Evolutionary conservation across 2,888 invertebrate genomes (phyloP).

Genomic region (Hirtodrosophila alboralis): DNA sequence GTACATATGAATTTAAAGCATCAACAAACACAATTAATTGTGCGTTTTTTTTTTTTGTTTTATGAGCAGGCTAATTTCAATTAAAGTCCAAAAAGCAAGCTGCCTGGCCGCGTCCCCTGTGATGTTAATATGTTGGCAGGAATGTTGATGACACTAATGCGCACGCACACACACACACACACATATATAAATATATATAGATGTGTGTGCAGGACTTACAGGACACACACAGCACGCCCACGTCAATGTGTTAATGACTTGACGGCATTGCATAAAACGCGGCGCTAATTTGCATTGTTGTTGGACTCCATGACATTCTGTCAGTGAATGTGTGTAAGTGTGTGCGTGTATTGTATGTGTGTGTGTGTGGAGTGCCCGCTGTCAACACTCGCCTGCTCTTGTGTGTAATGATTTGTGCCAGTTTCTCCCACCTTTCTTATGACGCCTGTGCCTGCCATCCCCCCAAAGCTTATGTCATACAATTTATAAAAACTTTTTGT

Average conservation of each 20-base stretch:
- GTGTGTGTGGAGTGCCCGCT: constrained; percentile 42
- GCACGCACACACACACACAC: constrained; percentile 9
- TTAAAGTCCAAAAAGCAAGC: constrained; percentile 20
- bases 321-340: constrained; percentile 4
- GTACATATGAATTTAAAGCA: constrained; percentile 19
- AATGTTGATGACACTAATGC: constrained; percentile 58
- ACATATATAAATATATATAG: background rate
- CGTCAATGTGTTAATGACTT: constrained; percentile 66
- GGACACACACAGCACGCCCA: constrained; percentile 18
- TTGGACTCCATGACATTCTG: constrained; percentile 13
- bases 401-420: constrained; percentile 58
- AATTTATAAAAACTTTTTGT: constrained; percentile 55
- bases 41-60: no score
- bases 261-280: constrained; percentile 63
- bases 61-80: constrained; percentile 40
- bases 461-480: constrained; percentile 56
- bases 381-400: constrained; percentile 44
- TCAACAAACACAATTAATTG: constrained; percentile 27
- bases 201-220: background rate
- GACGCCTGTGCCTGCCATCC: background rate
- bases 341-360: constrained; percentile 15
- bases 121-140: constrained; percentile 40
- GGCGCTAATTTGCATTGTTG: constrained; percentile 61
- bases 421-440: constrained; percentile 26
- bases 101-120: constrained; percentile 9